Evolutionary conservation across 37 sponge, comb jelly and placozoan species (phyloP).

Genomic region (Theonella swinhoei): DNA sequence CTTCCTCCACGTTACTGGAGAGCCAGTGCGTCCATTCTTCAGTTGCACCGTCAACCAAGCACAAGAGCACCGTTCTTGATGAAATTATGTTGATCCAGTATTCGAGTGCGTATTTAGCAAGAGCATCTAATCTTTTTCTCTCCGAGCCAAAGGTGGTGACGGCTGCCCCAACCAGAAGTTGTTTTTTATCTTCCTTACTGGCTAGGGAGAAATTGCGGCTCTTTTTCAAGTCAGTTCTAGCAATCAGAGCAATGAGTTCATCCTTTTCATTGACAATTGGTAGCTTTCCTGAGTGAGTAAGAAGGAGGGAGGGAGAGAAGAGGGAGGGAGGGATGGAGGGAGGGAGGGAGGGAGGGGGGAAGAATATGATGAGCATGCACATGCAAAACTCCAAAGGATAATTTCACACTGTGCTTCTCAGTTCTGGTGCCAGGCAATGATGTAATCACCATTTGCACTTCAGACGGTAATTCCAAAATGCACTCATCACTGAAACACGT

Average conservation of each 20-base stretch:
- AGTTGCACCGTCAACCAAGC: too few species aligned
- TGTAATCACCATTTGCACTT: slow-evolving; percentile 21
- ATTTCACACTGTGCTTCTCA: slow-evolving; percentile 2
- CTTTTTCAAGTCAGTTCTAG: slow-evolving; percentile 93
- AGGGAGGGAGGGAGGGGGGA: not conserved
- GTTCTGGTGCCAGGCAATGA: slow-evolving; percentile 21
- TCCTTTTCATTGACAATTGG: slow-evolving; percentile 95
- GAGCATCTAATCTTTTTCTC: slow-evolving; percentile 61
- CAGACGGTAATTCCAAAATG: slow-evolving; percentile 53
- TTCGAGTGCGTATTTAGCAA: too few species aligned
- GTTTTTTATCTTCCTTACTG: slow-evolving; percentile 87
- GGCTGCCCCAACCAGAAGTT: slow-evolving; percentile 92
- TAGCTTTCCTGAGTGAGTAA: slow-evolving; percentile 76
- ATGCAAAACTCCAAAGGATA: too few species aligned
- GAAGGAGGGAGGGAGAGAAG: not conserved
- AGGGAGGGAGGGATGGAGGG: not conserved
- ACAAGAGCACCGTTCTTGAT: too few species aligned
- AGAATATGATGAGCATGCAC: too few species aligned
- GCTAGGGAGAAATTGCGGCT: slow-evolving; percentile 82
- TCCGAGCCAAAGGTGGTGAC: slow-evolving; percentile 84
- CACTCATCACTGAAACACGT: slow-evolving; percentile 17
- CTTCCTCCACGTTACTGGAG: too few species aligned
- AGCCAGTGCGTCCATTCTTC: too few species aligned
- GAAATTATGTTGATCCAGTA: too few species aligned
- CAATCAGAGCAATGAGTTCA: slow-evolving; percentile 89